Evolutionary conservation across 2,888 invertebrate genomes (phyloP).

Genomic region (Serripes groenlandicus): DNA sequence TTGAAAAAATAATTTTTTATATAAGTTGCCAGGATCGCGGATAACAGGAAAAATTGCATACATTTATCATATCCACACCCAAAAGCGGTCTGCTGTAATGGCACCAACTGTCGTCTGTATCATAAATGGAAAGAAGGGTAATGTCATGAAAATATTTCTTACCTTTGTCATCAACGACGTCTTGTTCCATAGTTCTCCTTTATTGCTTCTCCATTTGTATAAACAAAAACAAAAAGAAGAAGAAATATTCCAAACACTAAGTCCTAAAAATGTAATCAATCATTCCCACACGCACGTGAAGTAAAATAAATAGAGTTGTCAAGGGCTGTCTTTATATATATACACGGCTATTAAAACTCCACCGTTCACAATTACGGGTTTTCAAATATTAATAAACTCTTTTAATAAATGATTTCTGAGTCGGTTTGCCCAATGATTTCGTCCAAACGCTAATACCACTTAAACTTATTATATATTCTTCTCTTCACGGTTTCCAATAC

Average conservation of each 20-base stretch:
- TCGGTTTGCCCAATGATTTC: conserved; percentile 2
- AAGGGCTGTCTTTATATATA: not conserved
- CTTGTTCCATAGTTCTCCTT: not conserved
- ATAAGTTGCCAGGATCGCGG: too few relatives aligned
- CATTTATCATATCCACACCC: too few relatives aligned
- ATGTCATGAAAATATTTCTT: too few relatives aligned
- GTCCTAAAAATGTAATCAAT: too few relatives aligned
- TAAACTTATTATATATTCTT: conserved; percentile 52
- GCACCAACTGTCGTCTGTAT: too few relatives aligned
- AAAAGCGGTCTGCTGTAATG: too few relatives aligned
- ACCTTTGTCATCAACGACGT: not conserved
- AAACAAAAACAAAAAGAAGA: not conserved
- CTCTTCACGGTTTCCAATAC: conserved; percentile 37
- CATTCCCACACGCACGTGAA: too few relatives aligned
- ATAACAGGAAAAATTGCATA: too few relatives aligned
- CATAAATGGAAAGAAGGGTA: too few relatives aligned
- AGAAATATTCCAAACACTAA: not conserved
- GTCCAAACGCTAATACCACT: conserved; percentile 38
- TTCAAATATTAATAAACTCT: not conserved
- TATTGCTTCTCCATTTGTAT: not conserved
- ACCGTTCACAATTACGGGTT: not conserved
- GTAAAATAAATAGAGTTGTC: not conserved
- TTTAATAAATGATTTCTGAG: not conserved
- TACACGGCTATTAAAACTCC: not conserved
- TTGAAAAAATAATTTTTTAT: too few relatives aligned